These are phyloP conservation scores for Porites cylindrica DNA, from an alignment of 92 coral and sea anemone genomes.

Conservation along the genomic window DNA sequence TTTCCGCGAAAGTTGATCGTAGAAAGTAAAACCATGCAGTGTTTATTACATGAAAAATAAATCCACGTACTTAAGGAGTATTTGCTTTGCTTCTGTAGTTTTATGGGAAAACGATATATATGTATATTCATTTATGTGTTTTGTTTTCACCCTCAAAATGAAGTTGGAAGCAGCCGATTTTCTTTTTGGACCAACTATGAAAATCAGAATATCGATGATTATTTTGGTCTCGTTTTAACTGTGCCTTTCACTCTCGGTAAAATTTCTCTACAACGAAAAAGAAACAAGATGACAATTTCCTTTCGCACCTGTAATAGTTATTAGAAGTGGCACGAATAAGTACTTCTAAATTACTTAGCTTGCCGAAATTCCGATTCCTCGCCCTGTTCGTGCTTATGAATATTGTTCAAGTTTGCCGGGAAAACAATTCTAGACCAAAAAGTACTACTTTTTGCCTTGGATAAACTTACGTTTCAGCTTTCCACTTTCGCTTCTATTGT, in stretches of 20 bases:
- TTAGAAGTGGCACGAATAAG: background rate
- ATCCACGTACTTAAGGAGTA: constrained; percentile 1
- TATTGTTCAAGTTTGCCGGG: background rate
- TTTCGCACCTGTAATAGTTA: background rate
- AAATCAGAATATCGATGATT: background rate
- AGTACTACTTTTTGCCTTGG: background rate
- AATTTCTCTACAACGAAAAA: background rate
- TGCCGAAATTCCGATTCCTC: no score
- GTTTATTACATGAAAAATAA: constrained; percentile 1
- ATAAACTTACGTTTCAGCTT: background rate
- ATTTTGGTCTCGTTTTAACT: background rate
- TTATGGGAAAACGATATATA: background rate
- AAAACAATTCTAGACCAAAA: background rate
- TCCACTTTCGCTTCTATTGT: background rate
- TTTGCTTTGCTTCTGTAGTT: constrained; percentile 36
- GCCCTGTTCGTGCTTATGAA: no score
- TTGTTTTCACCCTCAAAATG: constrained; percentile 5
- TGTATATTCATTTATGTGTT: no score
- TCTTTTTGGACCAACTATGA: background rate
- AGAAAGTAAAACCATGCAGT: background rate
- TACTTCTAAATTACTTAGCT: background rate
- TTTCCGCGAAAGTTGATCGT: background rate
- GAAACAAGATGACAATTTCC: constrained; percentile 4
- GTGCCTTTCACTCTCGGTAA: background rate
- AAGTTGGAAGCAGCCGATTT: background rate